Conservation (phyloP, 2,113 vertebrate species). For the Hemiscyllium ocellatum region DNA sequence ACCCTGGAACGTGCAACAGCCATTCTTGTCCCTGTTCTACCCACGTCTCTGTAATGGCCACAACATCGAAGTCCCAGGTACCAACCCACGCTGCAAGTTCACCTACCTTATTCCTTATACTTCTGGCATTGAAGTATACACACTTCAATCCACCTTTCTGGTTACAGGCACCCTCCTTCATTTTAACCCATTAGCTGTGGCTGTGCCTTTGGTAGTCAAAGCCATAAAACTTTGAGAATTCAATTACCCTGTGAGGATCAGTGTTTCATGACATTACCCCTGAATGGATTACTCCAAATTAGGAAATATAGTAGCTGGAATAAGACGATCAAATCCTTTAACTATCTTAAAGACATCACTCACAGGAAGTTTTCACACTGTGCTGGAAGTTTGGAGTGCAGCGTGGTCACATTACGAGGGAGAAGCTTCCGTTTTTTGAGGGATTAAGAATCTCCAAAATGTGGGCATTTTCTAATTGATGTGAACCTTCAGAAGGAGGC, state of each 20-base stretch:
- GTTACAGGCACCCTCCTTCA: too few species aligned
- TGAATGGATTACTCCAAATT: not conserved
- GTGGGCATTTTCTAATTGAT: not conserved
- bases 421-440: not conserved
- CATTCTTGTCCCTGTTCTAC: too few species aligned
- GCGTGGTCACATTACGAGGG: not conserved
- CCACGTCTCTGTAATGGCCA: too few species aligned
- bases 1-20: too few species aligned
- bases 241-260: not conserved
- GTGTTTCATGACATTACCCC: not conserved
- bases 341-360: not conserved
- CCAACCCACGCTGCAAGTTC: too few species aligned
- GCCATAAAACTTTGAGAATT: not conserved
- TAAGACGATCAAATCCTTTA: not conserved
- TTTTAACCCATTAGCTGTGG: not conserved
- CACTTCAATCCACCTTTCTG: too few species aligned
- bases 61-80: too few species aligned
- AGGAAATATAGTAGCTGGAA: not conserved
- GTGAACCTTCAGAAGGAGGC: not conserved
- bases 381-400: not conserved
- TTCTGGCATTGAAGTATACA: too few species aligned
- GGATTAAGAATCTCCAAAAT: not conserved
- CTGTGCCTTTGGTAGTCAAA: not conserved
- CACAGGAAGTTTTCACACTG: not conserved
- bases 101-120: too few species aligned